phyloP scores from a whole-genome alignment of 2,797 vertebrate species.

The Paedocypris micromegethes region DNA sequence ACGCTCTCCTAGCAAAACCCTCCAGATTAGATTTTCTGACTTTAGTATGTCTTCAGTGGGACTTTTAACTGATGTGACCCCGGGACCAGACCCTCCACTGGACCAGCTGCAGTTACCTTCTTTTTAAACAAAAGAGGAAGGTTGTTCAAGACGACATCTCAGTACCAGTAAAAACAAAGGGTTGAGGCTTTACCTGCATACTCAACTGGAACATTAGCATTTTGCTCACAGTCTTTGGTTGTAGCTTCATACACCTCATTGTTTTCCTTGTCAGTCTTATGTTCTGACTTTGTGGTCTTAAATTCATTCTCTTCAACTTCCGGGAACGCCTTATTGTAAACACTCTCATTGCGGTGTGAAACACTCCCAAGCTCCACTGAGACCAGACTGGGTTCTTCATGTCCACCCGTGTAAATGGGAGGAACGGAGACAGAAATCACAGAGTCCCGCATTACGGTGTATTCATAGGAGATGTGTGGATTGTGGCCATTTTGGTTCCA shows the following conservation, averaged over 20 bases:
- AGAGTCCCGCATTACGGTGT: conserved; percentile 83
- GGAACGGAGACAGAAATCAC: conserved; percentile 71
- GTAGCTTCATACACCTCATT: conserved; percentile 86
- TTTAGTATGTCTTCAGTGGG: conserved; percentile 66
- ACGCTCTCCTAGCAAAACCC: conserved; percentile 68
- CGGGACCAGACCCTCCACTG: conserved; percentile 63
- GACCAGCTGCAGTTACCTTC: conserved; percentile 76
- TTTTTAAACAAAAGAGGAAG: conserved; percentile 42
- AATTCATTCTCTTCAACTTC: conserved; percentile 59
- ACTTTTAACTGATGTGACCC: conserved; percentile 53
- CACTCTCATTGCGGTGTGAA: conserved; percentile 69
- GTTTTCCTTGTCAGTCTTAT: conserved; percentile 76
- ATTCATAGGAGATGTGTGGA: conserved; percentile 93
- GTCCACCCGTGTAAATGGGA: conserved; percentile 76
- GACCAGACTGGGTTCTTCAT: conserved; percentile 63
- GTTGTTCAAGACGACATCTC: neutral
- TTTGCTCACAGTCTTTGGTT: conserved; percentile 74
- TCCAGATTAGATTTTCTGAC: conserved; percentile 81
- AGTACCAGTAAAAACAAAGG: no score
- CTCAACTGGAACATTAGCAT: conserved; percentile 61
- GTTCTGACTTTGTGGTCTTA: conserved; percentile 57
- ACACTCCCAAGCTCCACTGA: conserved; percentile 59
- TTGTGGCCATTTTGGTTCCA: conserved; percentile 95
- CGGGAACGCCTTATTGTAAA: conserved; percentile 60
- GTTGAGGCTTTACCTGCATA: conserved; percentile 66